Evolutionary conservation across 37 sponge, comb jelly and placozoan species (phyloP).

Genomic region (Bolinopsis microptera): DNA sequence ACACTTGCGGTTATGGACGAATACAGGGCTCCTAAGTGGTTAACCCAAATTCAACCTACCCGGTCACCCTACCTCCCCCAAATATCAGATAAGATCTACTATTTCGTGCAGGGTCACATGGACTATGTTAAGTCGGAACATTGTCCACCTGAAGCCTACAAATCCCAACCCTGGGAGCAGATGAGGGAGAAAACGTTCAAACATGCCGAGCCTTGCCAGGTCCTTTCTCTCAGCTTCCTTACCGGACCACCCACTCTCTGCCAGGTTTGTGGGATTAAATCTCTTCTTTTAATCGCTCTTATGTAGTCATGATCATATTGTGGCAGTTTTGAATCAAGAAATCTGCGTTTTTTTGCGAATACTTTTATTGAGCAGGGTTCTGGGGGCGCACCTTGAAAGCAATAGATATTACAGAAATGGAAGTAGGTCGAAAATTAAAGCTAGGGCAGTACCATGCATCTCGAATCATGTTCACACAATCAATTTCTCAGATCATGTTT

Average conservation of each 20-base stretch:
- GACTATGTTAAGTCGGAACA: constrained; percentile 25
- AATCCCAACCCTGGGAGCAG: constrained; percentile 4
- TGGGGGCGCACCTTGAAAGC: too few relatives aligned
- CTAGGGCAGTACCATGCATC: too few relatives aligned
- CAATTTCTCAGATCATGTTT: too few relatives aligned
- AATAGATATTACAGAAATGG: too few relatives aligned
- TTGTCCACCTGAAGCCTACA: neutral
- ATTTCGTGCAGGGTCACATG: constrained; percentile 39
- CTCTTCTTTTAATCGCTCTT: too few relatives aligned
- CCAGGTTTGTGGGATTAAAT: neutral
- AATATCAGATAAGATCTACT: constrained; percentile 1
- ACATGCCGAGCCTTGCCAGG: neutral
- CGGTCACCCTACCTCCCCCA: constrained; percentile 44
- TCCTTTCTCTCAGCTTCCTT: neutral
- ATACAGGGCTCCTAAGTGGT: neutral
- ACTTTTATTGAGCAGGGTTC: too few relatives aligned
- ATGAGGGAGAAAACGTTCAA: neutral
- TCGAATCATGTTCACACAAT: too few relatives aligned
- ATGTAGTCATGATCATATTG: too few relatives aligned
- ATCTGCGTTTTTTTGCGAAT: too few relatives aligned
- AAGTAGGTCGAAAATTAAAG: too few relatives aligned
- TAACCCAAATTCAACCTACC: neutral
- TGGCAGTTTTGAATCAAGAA: too few relatives aligned
- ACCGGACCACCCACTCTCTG: constrained; percentile 48
- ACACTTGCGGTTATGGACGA: neutral